A percentile compares a stretch with the other conserved stretches of the same genome.
Evolutionary conservation across 2,113 vertebrate genomes (phyloP).

Genomic region (Seriola quinqueradiata): DNA sequence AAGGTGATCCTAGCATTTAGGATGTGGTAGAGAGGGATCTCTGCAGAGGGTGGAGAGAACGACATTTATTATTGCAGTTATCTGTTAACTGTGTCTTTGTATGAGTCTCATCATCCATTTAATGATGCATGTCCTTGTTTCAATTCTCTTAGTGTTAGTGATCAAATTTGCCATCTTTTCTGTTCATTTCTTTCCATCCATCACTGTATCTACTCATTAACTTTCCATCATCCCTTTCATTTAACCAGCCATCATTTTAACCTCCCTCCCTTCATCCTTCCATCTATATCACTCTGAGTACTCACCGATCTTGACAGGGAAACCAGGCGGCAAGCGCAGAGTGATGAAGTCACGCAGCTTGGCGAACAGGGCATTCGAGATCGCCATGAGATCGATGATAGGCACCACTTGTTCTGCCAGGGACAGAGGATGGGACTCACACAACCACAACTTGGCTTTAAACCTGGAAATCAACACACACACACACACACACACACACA

Average conservation of each 20-base stretch:
- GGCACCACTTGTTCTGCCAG: constrained; percentile 95
- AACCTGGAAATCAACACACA: constrained; percentile 85
- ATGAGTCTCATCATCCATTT: neutral
- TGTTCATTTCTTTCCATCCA: constrained; percentile 1
- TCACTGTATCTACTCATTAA: neutral
- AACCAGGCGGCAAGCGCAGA: constrained; percentile 94
- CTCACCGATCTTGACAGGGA: constrained; percentile 96
- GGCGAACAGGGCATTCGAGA: constrained; percentile 96
- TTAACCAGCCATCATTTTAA: constrained; percentile 5
- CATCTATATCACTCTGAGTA: constrained; percentile 17
- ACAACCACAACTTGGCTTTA: constrained; percentile 98
- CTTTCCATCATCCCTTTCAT: constrained; percentile 2
- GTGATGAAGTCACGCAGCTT: constrained; percentile 98
- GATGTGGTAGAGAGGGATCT: constrained; percentile 98
- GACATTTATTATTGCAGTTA: neutral
- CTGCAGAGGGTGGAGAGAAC: constrained; percentile 73
- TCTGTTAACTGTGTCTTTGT: neutral
- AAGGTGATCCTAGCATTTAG: constrained; percentile 98
- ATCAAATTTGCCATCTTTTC: neutral
- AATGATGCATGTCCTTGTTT: neutral
- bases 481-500: constrained; percentile 2
- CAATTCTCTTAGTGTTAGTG: neutral
- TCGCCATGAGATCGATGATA: constrained; percentile 99
- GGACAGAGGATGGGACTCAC: constrained; percentile 96
- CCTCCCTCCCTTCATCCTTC: neutral